These are phyloP conservation scores for Synodontis membranacea DNA, from an alignment of 2,113 vertebrate genomes.

Conservation along the genomic window DNA sequence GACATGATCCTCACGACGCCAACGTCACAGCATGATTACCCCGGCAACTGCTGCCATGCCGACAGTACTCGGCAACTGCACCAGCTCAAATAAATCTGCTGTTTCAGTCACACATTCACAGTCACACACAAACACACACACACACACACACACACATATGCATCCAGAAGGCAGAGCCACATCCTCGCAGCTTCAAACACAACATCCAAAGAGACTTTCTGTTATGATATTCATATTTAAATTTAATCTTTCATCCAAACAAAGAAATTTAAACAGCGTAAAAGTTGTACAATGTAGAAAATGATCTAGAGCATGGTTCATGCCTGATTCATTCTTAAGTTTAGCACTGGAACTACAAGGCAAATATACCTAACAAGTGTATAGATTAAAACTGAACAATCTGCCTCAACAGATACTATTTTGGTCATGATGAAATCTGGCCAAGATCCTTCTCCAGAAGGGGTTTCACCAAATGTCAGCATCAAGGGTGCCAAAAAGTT, in stretches of 20 bases:
- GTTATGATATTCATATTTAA: neutral
- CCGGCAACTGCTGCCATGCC: constrained; percentile 44
- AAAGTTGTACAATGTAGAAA: neutral
- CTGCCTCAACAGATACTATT: neutral
- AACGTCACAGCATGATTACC: constrained; percentile 28
- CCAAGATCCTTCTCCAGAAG: neutral
- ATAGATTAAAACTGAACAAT: too few species aligned
- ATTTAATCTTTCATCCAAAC: neutral
- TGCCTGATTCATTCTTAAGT: too few species aligned
- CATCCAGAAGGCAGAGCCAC: neutral
- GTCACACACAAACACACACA: neutral
- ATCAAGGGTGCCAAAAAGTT: neutral
- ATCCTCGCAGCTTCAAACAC: neutral
- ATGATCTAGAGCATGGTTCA: neutral
- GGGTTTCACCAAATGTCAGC: neutral
- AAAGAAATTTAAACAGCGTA: neutral
- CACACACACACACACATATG: neutral
- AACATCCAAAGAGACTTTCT: neutral
- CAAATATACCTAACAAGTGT: neutral
- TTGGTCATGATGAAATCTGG: neutral
- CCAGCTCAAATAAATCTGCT: neutral
- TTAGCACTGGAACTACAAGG: too few species aligned
- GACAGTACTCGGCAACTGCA: constrained; percentile 28
- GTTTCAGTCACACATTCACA: neutral
- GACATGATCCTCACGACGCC: constrained; percentile 24